Base-by-base conservation (phyloP, 2,797 vertebrate species). In the Etheostoma nigrum region DNA sequence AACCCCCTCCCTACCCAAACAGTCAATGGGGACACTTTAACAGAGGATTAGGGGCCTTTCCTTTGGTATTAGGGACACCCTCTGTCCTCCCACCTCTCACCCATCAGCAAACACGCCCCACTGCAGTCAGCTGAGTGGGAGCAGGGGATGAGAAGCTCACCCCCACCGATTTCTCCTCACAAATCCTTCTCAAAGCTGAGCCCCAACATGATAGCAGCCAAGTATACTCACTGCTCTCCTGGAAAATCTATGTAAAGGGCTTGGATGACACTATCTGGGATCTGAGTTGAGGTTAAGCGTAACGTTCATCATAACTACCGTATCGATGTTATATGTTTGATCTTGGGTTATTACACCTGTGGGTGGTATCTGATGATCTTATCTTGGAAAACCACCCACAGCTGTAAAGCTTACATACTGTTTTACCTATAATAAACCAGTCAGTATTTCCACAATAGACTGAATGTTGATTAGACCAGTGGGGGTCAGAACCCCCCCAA, bases 11-110 rank as follows among this genome's bases (percentile, higher is more conserved):
- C 23, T 5, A 30, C 65, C 75, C 47, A 18, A 69, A 66, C 74
- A 63, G 30, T 85, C 81, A 90, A 87, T 81, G 86, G 77, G 84
- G 88, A 88, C 88, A 89, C 74, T 86, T 86, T 76, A 75, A 86
- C 85, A 84, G 74, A 70, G 90, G 92, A 93, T 94, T 94, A 94
- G 82, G 84, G 88, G 88, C 79, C 86, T 90, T 91, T 84, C 74
- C 82, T 67, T 68, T 75, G 83, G 89, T 88, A 94, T 92, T 91
- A 86, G 91, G 92, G 90, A 89, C 91, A 92, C 90, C 89, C 88
- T 82, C 77, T 85, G 58, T 81, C 81, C 84, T 76, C 82, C 85
- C 67, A 85, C 75, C 83, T 79, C 82, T 82, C 81, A 82, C 74
- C 89, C 80, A 65, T 49, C 33, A 62, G 68, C 78, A 84, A 66